Percentiles rank a stretch among this genome's conserved stretches.
Evolutionary conservation across 2,113 vertebrate genomes (phyloP).

Genomic region (Perognathus longimembris): DNA sequence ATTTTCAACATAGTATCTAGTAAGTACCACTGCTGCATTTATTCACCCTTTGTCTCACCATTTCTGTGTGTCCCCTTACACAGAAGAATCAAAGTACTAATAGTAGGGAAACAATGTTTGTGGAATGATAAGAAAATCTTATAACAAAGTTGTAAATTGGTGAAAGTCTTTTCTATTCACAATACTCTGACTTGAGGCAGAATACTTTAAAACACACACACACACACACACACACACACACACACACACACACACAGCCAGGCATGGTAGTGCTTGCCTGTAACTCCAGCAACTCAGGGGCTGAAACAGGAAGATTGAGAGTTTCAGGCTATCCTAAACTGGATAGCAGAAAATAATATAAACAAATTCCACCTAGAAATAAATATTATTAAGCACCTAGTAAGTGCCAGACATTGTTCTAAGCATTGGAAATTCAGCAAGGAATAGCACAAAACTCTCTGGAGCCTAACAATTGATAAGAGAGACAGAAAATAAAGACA

Average conservation of each 20-base stretch:
- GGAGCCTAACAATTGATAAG: background rate
- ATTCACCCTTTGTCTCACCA: too few species aligned
- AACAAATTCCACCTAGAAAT: background rate
- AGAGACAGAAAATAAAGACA: background rate
- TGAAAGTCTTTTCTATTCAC: background rate
- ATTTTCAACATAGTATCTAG: too few species aligned
- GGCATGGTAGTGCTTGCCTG: too few species aligned
- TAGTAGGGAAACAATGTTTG: background rate
- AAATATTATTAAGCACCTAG: background rate
- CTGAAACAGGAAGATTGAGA: too few species aligned
- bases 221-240: background rate
- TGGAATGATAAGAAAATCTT: background rate
- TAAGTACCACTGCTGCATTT: too few species aligned
- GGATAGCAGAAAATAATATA: background rate
- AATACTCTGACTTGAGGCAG: background rate
- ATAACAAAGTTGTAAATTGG: background rate
- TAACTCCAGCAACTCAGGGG: too few species aligned
- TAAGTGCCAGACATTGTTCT: conserved; percentile 14
- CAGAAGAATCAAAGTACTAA: too few species aligned
- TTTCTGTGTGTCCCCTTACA: too few species aligned
- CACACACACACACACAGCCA: too few species aligned
- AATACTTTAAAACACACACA: background rate
- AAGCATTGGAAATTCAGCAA: background rate
- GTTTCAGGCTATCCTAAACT: too few species aligned
- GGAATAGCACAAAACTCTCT: background rate